Percentiles rank a stretch among this genome's conserved stretches.
phyloP scores from a whole-genome alignment of 2,113 vertebrate genomes.

The Andinoacara biseriatus region DNA sequence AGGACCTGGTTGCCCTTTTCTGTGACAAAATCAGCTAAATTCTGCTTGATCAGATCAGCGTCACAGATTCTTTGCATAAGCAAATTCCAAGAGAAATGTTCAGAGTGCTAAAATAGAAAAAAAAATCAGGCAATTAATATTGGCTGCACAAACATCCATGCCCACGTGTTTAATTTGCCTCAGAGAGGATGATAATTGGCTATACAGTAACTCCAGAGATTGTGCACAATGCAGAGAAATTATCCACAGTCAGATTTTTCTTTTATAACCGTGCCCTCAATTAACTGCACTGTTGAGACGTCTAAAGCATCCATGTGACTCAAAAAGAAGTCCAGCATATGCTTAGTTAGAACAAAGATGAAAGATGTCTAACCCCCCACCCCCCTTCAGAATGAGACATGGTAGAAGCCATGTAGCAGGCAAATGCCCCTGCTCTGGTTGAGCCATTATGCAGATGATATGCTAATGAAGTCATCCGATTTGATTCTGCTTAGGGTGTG shows the following conservation, averaged over 20 bases:
- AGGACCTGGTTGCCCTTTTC: neutral
- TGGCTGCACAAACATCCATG: neutral
- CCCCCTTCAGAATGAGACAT: slow-evolving; percentile 33
- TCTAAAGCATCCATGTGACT: slow-evolving; percentile 4
- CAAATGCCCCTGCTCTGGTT: slow-evolving; percentile 63
- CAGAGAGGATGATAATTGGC: slow-evolving; percentile 43
- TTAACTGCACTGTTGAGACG: slow-evolving; percentile 35
- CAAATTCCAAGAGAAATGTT: neutral
- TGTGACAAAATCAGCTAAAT: neutral
- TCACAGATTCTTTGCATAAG: neutral
- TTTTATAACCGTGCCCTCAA: slow-evolving; percentile 33
- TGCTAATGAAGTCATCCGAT: slow-evolving; percentile 74
- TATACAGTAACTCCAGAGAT: neutral
- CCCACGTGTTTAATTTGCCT: slow-evolving; percentile 23
- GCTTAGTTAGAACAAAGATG: slow-evolving; percentile 31
- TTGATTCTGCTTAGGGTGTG: slow-evolving; percentile 63
- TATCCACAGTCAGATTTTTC: slow-evolving; percentile 1
- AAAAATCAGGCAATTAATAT: slow-evolving; percentile 24
- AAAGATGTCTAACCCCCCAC: slow-evolving; percentile 23
- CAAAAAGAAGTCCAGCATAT: slow-evolving; percentile 12
- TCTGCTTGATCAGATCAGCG: neutral
- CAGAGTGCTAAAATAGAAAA: neutral
- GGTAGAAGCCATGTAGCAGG: slow-evolving; percentile 44
- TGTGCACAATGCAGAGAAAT: slow-evolving; percentile 10
- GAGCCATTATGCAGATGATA: slow-evolving; percentile 79